Conservation (phyloP, 2,113 vertebrate species). For the Scortum barcoo region DNA sequence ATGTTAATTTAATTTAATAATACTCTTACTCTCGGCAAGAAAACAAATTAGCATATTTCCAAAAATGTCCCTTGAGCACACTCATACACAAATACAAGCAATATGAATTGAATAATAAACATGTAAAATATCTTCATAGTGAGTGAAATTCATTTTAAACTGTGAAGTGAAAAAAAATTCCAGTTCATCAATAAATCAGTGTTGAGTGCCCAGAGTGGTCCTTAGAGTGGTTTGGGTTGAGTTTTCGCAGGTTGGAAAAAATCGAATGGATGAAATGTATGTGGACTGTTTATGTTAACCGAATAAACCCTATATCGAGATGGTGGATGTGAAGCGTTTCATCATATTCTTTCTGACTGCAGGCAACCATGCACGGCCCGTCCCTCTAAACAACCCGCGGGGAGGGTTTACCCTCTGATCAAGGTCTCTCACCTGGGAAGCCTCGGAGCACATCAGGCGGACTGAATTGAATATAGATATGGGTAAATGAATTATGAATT, state of each 20-base stretch:
- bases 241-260: neutral
- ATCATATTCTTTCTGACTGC: slow-evolving; percentile 49
- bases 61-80: neutral
- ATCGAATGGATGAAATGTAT: slow-evolving; percentile 1
- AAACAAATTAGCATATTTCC: neutral
- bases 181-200: neutral
- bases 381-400: slow-evolving; percentile 36
- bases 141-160: too few relatives aligned
- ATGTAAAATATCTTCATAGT: too few relatives aligned
- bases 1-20: too few relatives aligned
- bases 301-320: slow-evolving; percentile 22
- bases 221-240: neutral
- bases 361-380: slow-evolving; percentile 34
- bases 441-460: slow-evolving; percentile 54
- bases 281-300: neutral
- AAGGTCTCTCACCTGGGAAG: slow-evolving; percentile 78
- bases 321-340: slow-evolving; percentile 14
- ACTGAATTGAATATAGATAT: slow-evolving; percentile 72
- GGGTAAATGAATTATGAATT: slow-evolving; percentile 83
- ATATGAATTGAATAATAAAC: neutral
- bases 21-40: neutral
- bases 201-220: neutral
- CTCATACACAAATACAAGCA: neutral
- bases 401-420: slow-evolving; percentile 70
- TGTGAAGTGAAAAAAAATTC: neutral